Base-by-base conservation (phyloP, 2,113 vertebrate genomes). In the Paradoxurus hermaphroditus region DNA sequence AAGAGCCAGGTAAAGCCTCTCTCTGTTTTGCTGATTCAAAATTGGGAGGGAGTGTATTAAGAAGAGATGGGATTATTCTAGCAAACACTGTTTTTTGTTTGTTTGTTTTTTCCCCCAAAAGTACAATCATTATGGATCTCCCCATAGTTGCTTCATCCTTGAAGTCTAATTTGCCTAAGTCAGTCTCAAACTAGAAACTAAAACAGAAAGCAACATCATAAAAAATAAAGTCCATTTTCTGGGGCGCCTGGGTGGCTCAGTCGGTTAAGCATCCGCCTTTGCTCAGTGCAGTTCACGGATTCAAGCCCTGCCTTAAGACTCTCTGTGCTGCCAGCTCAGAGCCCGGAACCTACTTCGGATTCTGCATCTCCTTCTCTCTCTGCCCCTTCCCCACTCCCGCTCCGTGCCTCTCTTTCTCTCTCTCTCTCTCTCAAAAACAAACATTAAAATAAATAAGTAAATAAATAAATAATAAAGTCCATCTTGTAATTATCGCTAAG, bases 41-140 rank as follows among this genome's bases (percentile, higher is more conserved):
- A 89, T 21, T 89, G 29, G 44, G 21, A 68, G 31, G 53, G 73
- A 87, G 31, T 87, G 39, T 59, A 72, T 88, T 56, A 44, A 84
- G n/a, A 96, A 96, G 31, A 94, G 5, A 86, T 83, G 23, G 19
- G 41, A 87, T 93, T 95, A 97, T 93, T 88, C 65, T 56, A 86
- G 8, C 31, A 77, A 25, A 65, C 23, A 89, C 12, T 63, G 27
- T 25, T 53, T 49, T 78, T 41, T 89, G 65, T 85, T 31, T 34
- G 7, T 23, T 59, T 59, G 21, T 59, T 49, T 49, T 53, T 5
- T 5, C 5, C 15, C 51, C 49, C 49, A 14, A 49, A 49, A 13
- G 49, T 49, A 49, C 14, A 49, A 14, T 49, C 21, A 59, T 59
- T 59, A 59, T 23, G 56, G 56, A 19, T 59, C 56, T 63, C 81